A percentile compares a stretch with the other conserved stretches of the same genome.
phyloP scores from a whole-genome alignment of 2,113 vertebrate species.

The Zapornia atra region DNA sequence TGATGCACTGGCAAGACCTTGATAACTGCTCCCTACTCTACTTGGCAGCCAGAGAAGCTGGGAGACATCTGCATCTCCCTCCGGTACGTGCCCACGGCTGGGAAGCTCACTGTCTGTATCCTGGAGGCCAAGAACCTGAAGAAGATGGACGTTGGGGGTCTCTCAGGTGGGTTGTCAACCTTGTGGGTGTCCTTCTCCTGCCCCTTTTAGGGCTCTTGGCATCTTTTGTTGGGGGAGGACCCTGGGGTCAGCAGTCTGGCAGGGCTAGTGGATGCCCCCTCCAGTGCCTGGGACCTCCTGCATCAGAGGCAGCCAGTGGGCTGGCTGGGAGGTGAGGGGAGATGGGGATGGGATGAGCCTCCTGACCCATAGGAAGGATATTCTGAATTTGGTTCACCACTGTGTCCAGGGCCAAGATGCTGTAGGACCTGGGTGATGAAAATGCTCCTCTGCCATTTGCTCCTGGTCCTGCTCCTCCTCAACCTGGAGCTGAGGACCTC shows the following conservation, averaged over 20 bases:
- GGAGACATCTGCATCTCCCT: conserved; percentile 98
- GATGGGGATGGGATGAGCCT: neutral
- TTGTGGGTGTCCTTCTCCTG: neutral
- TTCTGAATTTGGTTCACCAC: fast-evolving
- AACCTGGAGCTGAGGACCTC: fast-evolving
- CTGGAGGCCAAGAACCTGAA: conserved; percentile 98
- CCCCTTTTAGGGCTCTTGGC: neutral
- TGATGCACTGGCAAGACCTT: neutral
- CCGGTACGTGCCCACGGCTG: conserved; percentile 94
- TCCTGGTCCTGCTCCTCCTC: neutral
- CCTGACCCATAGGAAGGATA: fast-evolving
- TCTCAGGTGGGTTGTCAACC: conserved; percentile 82
- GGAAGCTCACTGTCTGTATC: conserved; percentile 97
- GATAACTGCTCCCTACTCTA: neutral
- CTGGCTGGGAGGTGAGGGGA: neutral
- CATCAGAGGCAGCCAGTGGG: neutral
- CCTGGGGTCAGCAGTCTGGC: neutral
- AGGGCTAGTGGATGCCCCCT: neutral
- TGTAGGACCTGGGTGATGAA: neutral
- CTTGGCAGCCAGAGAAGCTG: conserved; percentile 91
- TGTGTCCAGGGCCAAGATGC: neutral
- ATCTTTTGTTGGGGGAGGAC: neutral
- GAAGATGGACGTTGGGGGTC: conserved; percentile 98
- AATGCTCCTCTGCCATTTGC: neutral
- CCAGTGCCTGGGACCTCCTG: neutral